Base-by-base conservation (phyloP, 2,113 vertebrate species). In the Paramormyrops kingsleyae region DNA sequence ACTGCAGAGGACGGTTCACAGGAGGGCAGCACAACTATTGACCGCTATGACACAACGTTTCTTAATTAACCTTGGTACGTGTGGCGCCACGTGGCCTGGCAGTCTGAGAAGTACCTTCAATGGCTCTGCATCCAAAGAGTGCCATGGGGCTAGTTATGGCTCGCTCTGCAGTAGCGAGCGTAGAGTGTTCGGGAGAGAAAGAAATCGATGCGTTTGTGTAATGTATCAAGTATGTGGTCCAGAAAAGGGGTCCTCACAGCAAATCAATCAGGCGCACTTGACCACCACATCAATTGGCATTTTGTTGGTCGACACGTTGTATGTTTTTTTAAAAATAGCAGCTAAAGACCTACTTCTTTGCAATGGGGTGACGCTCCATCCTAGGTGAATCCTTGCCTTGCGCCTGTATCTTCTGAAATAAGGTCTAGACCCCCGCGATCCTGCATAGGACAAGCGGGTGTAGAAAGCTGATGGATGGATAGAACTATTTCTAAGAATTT, bases 191-290 rank as follows among this genome's bases (percentile, higher is more conserved):
- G 39, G 62, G 85, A n/a, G 87, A 24, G 89, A 83, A 84, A 50
- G 44, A 50, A 66, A 92, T 93, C 91, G 87, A 91, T 93, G 90
- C 88, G 83, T 93, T 92, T 91, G 90, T 93, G 84, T 92, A 91
- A 92, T 92, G 91, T 91, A 91, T 91, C 91, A 91, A 92, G 91
- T 89, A 88, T 89, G 74, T 24, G 70, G 89, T 52, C 77, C 83
- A 59, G 87, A 66, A 44, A 90, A 80, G 87, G 49, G 77, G 85
- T 90, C 91, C 89, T 90, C 84, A 90, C 88, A 90, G 83, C 88
- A 83, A 89, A 93, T 93, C 89, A 90, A 91, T 92, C 89, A 91
- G 90, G 88, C 17, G 44, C 52, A 88, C 39, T 31, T 24, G 21
- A 59, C n/a, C 50, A 31, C 77, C 35, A n/a, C 12, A 83, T 49